Evolutionary conservation across 92 coral and sea anemone species (phyloP), one percentile per base, ranked within the genome.

Genomic region (Porites rus): DNA sequence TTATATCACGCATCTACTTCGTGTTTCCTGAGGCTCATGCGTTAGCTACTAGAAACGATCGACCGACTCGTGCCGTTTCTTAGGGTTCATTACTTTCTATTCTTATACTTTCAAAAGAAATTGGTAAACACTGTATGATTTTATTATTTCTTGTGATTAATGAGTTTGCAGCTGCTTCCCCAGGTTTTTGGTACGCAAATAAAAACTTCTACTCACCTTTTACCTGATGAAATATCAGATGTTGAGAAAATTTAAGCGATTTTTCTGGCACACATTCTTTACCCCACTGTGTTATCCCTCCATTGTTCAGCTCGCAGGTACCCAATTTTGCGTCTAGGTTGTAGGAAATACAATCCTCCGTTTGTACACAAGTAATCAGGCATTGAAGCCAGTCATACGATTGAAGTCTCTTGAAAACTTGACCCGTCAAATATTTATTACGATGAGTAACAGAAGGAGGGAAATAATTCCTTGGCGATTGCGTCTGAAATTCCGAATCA

Each of bases 161-260:
- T 38, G 46, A 38, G 46, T 38, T 38, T 38, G 4, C 46, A 38
- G 6, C 46, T 38, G 46, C 46, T 38, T 38, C 46, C 46, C 4
- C 46, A 38, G 46, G 0, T 38, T 38, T 38, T 38, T 38, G 46
- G 46, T 38, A 38, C 3, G 46, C 6, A 38, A 38, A 38, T 38
- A 38, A 4, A 38, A 38, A 38, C 46, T 38, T 38, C 51, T 16
- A 0, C 83, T n/a, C 13, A 64, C 83, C 83, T 63, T 51, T 78
- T 28, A 78, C 65, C 20, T 78, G 83, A 63, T 78, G 83, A 78
- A 78, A 78, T 16, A 78, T n/a, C 72, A 11, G n/a, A 9, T 61
- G 72, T 46, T 46, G 56, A 16, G 60, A 13, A 25, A 11, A 46
- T 4, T 17, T 4, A 8, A 78, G 83, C 18, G 14, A 19, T 8